Percentiles rank a stretch among this genome's conserved stretches.
phyloP scores from a whole-genome alignment of 2,113 vertebrate species.

The Melanocharis versteri region DNA sequence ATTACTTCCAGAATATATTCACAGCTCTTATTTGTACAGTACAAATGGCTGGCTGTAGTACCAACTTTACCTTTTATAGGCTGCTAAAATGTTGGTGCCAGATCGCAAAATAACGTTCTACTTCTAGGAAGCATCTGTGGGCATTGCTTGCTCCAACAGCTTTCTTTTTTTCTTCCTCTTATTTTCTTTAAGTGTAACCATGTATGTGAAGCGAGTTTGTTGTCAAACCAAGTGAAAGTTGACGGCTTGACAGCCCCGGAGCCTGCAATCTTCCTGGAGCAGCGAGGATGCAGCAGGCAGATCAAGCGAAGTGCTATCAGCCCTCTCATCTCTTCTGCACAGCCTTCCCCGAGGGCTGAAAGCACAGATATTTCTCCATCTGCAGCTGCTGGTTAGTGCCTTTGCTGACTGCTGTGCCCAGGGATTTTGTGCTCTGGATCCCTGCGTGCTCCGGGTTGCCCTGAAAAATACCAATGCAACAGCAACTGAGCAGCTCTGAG shows the following conservation, averaged over 20 bases:
- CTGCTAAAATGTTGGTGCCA: conserved; percentile 56
- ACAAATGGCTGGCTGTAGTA: conserved; percentile 67
- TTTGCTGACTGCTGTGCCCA: background rate
- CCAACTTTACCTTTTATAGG: conserved; percentile 67
- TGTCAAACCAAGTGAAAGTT: conserved; percentile 61
- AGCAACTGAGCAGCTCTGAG: background rate
- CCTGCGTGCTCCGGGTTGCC: background rate
- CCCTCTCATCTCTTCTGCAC: conserved; percentile 17
- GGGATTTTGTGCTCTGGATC: conserved; percentile 3
- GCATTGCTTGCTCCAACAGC: conserved; percentile 41
- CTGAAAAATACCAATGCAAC: background rate
- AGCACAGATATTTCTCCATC: conserved; percentile 32
- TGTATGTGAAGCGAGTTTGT: conserved; percentile 51
- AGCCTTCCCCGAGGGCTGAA: background rate
- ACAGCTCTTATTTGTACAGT: conserved; percentile 63
- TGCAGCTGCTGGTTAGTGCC: conserved; percentile 12
- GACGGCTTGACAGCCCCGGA: conserved; percentile 41
- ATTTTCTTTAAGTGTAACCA: conserved; percentile 52
- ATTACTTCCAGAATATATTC: conserved; percentile 69
- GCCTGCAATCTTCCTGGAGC: background rate
- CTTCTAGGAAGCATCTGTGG: conserved; percentile 63
- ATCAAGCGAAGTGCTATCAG: conserved; percentile 1
- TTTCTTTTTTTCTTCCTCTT: conserved; percentile 41
- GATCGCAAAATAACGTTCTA: conserved; percentile 35
- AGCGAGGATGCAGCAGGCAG: background rate